A percentile compares a stretch with the other conserved stretches of the same genome.
Conservation (phyloP, 30 jellyfish, hydroid and myxozoan species). For the Chironex yamaguchii region DNA sequence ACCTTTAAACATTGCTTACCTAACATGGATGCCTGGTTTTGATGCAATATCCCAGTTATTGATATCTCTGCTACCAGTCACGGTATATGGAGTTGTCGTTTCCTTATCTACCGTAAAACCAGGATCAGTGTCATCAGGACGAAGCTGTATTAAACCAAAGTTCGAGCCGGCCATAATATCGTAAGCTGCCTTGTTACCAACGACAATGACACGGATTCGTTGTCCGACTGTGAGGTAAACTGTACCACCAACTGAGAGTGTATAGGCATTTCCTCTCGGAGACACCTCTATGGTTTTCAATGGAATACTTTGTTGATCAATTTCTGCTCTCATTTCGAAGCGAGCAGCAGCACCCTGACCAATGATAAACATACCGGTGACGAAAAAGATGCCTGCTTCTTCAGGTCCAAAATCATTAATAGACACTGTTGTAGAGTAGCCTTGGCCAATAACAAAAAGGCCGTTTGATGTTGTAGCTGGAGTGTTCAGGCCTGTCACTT, state of each 20-base stretch:
- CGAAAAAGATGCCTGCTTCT: constrained; percentile 85
- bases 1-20: too few relatives aligned
- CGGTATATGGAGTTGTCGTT: constrained; percentile 31
- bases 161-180: constrained; percentile 59
- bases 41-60: constrained; percentile 70
- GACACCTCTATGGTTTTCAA: constrained; percentile 69
- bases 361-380: constrained; percentile 58
- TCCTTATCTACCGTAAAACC: constrained; percentile 78
- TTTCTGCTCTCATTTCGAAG: constrained; percentile 73
- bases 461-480: neutral
- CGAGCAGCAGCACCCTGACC: constrained; percentile 57
- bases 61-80: neutral
- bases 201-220: constrained; percentile 61
- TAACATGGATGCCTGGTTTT: constrained; percentile 75
- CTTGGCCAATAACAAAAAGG: neutral
- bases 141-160: constrained; percentile 75
- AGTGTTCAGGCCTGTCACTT: neutral
- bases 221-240: constrained; percentile 84
- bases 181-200: constrained; percentile 36
- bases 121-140: constrained; percentile 86
- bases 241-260: constrained; percentile 81
- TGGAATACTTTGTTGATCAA: constrained; percentile 54
- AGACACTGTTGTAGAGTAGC: neutral
- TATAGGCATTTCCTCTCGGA: constrained; percentile 38
- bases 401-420: constrained; percentile 27